Evolutionary conservation across 2,113 vertebrate genomes (phyloP).

Genomic region (Nothoprocta pentlandii): DNA sequence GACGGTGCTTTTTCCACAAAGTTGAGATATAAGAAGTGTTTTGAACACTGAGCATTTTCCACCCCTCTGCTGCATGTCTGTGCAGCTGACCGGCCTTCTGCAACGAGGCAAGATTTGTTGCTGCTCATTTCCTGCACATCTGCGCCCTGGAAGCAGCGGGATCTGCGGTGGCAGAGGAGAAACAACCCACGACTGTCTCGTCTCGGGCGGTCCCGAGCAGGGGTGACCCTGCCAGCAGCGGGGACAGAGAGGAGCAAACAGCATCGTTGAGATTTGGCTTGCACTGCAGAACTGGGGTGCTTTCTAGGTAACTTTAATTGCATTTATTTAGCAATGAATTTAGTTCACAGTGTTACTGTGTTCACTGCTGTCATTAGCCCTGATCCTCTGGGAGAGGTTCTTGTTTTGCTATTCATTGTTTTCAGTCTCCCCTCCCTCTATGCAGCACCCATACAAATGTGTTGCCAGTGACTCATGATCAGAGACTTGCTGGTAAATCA

Average conservation of each 20-base stretch:
- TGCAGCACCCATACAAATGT: neutral
- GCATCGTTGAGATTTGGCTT: neutral
- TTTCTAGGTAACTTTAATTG: neutral
- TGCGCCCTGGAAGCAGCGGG: neutral
- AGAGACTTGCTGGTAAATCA: neutral
- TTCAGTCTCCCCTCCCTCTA: neutral
- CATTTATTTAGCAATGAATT: neutral
- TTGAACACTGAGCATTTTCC: neutral
- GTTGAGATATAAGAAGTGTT: neutral
- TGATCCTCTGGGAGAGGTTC: neutral
- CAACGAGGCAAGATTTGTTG: slow-evolving; percentile 28
- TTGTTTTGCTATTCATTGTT: neutral
- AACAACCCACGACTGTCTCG: neutral
- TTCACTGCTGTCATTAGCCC: neutral
- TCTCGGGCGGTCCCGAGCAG: neutral
- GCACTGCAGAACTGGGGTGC: neutral
- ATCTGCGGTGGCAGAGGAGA: neutral
- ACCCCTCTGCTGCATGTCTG: neutral
- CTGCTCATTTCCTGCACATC: slow-evolving; percentile 35
- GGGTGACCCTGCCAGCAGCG: neutral
- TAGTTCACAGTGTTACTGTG: neutral
- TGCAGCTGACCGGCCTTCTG: slow-evolving; percentile 15
- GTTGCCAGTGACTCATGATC: neutral
- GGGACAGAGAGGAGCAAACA: neutral
- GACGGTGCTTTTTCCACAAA: neutral